phyloP scores from a whole-genome alignment of 2,797 vertebrate species.

The Myotis pilosus region DNA sequence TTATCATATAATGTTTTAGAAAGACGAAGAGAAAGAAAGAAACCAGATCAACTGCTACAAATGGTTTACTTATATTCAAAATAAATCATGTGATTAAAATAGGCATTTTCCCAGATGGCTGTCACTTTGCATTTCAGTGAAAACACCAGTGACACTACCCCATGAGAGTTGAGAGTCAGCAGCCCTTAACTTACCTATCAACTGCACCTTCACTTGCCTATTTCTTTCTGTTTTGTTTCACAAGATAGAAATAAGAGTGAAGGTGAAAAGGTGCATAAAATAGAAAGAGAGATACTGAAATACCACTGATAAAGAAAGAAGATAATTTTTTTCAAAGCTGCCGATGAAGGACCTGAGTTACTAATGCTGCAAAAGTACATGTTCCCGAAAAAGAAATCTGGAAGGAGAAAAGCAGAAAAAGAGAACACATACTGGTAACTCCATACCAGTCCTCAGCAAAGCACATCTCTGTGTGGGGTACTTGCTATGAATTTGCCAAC shows the following conservation, averaged over 20 bases:
- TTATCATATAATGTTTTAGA: conserved; percentile 42
- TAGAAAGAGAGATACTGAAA: neutral
- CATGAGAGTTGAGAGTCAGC: neutral
- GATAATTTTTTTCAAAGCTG: neutral
- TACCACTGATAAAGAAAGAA: neutral
- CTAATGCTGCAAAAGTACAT: neutral
- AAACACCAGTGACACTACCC: neutral
- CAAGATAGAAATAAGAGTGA: neutral
- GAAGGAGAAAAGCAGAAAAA: neutral
- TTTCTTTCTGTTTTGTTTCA: neutral
- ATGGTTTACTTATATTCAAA: conserved; percentile 34
- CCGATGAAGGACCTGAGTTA: neutral
- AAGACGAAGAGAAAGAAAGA: neutral
- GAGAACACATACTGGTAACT: neutral
- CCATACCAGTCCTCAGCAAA: neutral
- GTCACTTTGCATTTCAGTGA: neutral
- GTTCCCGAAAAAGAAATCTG: neutral
- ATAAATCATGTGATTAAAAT: conserved; percentile 29
- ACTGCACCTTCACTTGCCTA: neutral
- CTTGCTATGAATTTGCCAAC: neutral
- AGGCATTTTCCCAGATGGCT: neutral
- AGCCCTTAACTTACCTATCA: neutral
- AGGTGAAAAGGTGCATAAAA: neutral
- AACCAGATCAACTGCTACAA: conserved; percentile 7
- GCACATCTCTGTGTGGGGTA: neutral